Evolutionary conservation across 92 coral and sea anemone species (phyloP).

Genomic region (Porites lobata): DNA sequence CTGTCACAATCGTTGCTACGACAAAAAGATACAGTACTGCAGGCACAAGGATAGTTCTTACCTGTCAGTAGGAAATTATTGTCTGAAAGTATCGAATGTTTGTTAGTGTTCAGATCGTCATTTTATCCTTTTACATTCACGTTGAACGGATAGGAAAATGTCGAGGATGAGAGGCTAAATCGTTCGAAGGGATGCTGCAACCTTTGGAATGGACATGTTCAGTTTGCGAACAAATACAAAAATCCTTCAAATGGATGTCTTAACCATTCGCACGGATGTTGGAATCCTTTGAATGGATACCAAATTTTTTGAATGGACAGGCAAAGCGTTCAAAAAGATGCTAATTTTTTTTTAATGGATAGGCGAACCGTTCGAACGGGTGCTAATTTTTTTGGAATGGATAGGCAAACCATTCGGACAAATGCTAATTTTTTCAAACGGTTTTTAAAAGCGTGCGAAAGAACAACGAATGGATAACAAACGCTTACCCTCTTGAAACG

Average conservation of each 20-base stretch:
- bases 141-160: too few relatives aligned
- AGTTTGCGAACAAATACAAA: background rate
- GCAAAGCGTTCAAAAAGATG: too few relatives aligned
- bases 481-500: conserved; percentile 7
- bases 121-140: too few relatives aligned
- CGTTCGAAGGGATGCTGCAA: background rate
- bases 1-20: background rate
- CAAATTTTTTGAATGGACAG: background rate
- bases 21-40: too few relatives aligned
- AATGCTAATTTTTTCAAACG: background rate
- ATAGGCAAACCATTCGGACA: too few relatives aligned
- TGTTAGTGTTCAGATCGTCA: too few relatives aligned
- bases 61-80: too few relatives aligned
- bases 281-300: background rate
- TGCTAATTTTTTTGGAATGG: background rate
- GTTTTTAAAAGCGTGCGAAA: background rate
- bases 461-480: background rate
- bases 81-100: too few relatives aligned
- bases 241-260: background rate
- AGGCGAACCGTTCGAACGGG: background rate
- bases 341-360: too few relatives aligned
- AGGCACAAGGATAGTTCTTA: too few relatives aligned
- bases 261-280: background rate
- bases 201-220: background rate
- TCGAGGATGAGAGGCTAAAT: too few relatives aligned